phyloP scores from a whole-genome alignment of 2,888 invertebrate genomes.

The Drosophila pseudotalamancana region DNA sequence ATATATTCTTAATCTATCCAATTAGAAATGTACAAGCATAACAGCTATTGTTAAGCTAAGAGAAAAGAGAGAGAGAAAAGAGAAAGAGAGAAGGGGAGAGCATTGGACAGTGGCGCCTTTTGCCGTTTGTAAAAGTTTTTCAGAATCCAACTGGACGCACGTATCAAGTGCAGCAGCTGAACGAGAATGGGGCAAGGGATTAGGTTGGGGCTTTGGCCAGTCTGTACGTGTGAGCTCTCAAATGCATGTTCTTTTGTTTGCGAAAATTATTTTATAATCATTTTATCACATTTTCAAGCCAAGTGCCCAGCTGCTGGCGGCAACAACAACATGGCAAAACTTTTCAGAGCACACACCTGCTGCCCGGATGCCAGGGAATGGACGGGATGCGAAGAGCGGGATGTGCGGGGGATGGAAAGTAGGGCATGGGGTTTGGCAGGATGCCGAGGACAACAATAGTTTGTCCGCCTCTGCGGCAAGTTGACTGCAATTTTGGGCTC shows the following conservation, averaged over 20 bases:
- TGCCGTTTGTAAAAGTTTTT: constrained; percentile 33
- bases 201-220: not conserved
- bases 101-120: not conserved
- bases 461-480: constrained; percentile 4
- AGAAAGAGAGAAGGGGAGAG: not conserved
- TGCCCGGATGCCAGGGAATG: constrained; percentile 43
- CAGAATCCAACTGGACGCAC: constrained; percentile 50
- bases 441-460: constrained; percentile 49
- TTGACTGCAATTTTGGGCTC: constrained; percentile 11
- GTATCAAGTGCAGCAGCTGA: constrained; percentile 40
- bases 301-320: constrained; percentile 45
- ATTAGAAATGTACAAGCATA: constrained; percentile 42
- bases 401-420: not conserved
- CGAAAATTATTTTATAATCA: constrained; percentile 78
- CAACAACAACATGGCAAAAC: constrained; percentile 40
- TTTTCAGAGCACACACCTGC: constrained; percentile 71
- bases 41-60: constrained; percentile 7
- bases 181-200: constrained; percentile 4
- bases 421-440: constrained; percentile 38
- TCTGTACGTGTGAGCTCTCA: constrained; percentile 46
- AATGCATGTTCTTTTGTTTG: constrained; percentile 66
- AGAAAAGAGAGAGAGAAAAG: too few relatives aligned
- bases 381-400: constrained; percentile 10
- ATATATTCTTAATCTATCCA: constrained; percentile 48
- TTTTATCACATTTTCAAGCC: constrained; percentile 75